These are phyloP conservation scores for Pogona vitticeps DNA, from an alignment of 2,113 vertebrate genomes.

Conservation along the genomic window DNA sequence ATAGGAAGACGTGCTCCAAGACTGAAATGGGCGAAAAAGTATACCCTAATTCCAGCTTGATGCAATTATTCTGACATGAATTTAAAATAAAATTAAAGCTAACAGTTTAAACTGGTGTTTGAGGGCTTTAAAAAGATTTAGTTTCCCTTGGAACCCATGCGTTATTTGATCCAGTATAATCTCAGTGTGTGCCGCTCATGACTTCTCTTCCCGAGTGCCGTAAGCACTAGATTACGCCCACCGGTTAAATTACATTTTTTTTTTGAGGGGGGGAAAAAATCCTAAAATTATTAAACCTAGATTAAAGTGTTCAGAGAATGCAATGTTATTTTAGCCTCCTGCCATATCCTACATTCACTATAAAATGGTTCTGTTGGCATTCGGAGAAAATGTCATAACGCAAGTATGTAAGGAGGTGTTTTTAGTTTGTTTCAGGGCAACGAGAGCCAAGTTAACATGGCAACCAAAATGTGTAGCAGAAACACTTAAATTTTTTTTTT, in stretches of 20 bases:
- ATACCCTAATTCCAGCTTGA: constrained; percentile 79
- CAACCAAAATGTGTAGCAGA: constrained; percentile 82
- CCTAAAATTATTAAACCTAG: constrained; percentile 82
- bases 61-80: constrained; percentile 82
- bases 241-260: constrained; percentile 75
- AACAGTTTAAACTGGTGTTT: constrained; percentile 85
- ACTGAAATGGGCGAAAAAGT: constrained; percentile 63
- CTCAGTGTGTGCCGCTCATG: constrained; percentile 71
- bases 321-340: constrained; percentile 84
- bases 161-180: constrained; percentile 83
- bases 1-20: constrained; percentile 52
- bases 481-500: constrained; percentile 75
- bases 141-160: constrained; percentile 82
- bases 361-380: constrained; percentile 82
- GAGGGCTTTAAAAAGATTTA: constrained; percentile 83
- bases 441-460: constrained; percentile 81
- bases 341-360: constrained; percentile 82
- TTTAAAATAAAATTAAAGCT: constrained; percentile 86
- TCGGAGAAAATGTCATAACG: constrained; percentile 85
- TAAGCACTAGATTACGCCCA: constrained; percentile 81
- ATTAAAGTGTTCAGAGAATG: constrained; percentile 80
- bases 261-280: constrained; percentile 66
- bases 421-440: constrained; percentile 78
- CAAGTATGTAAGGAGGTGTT: constrained; percentile 84
- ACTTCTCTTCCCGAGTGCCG: constrained; percentile 75